A percentile compares a stretch with the other conserved stretches of the same genome.
Evolutionary conservation across 2,888 invertebrate genomes (phyloP).

Genomic region (Microctonus hyperodae): DNA sequence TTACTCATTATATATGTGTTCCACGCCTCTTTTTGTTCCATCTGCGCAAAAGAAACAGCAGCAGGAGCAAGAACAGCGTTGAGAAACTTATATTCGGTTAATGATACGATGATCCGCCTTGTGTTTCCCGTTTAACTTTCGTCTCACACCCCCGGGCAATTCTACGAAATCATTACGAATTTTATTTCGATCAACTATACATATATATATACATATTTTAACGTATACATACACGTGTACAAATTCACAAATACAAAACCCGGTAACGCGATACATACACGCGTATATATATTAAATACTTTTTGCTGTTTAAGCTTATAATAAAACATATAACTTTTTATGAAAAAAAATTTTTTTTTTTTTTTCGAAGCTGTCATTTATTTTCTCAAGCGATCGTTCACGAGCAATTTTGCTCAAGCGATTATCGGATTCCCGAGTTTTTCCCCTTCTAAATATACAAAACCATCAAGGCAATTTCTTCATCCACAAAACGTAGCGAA

Average conservation of each 20-base stretch:
- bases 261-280: too few species aligned
- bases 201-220: neutral
- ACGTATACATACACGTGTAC: neutral
- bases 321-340: neutral
- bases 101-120: conserved; percentile 35
- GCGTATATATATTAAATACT: too few species aligned
- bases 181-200: conserved; percentile 10
- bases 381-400: conserved; percentile 1
- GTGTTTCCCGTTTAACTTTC: neutral
- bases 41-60: conserved; percentile 4
- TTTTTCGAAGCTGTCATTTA: neutral
- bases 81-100: conserved; percentile 45
- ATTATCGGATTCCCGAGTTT: conserved; percentile 13
- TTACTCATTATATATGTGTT: conserved; percentile 38
- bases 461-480: conserved; percentile 4
- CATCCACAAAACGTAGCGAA: conserved; percentile 34
- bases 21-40: conserved; percentile 6
- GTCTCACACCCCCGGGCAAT: conserved; percentile 16
- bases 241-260: too few species aligned
- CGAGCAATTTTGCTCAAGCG: neutral
- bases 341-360: neutral
- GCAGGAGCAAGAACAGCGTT: conserved; percentile 30
- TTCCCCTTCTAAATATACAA: conserved; percentile 5
- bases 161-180: conserved; percentile 34
- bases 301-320: neutral